Evolutionary conservation across 2,797 vertebrate species (phyloP).

Genomic region (Heterohyrax brucei): DNA sequence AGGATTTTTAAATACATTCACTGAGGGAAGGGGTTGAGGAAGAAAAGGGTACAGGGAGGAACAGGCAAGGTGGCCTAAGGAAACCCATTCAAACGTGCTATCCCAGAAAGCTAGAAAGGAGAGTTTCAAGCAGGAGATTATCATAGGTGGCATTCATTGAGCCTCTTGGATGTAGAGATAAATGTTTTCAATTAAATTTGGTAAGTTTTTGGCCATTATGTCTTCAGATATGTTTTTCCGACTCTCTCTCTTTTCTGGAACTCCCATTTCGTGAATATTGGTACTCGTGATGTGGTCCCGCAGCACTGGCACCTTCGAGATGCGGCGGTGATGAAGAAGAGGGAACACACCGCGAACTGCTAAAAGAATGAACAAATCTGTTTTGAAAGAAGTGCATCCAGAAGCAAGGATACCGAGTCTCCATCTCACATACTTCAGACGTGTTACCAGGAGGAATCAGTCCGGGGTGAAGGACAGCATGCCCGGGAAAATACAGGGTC

Average conservation of each 20-base stretch:
- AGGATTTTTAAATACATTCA: slow-evolving; percentile 21
- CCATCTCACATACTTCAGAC: too few relatives aligned
- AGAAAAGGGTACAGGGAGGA: background rate
- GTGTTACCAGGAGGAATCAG: too few relatives aligned
- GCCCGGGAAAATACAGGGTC: too few relatives aligned
- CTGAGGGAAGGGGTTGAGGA: background rate
- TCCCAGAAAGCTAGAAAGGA: background rate
- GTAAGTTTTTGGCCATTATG: background rate
- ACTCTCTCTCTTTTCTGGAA: background rate
- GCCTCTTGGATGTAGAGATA: background rate
- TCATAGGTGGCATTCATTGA: background rate
- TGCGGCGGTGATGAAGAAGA: too few relatives aligned
- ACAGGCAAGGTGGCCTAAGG: background rate
- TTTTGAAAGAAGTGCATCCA: too few relatives aligned
- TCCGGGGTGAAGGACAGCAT: too few relatives aligned
- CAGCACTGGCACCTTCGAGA: background rate
- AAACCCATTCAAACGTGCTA: background rate
- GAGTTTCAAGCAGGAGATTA: background rate
- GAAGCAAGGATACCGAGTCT: too few relatives aligned
- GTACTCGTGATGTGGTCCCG: background rate
- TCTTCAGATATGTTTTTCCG: background rate
- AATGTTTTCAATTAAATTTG: slow-evolving; percentile 58
- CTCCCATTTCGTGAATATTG: background rate
- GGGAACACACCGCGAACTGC: too few relatives aligned
- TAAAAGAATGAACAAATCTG: too few relatives aligned